Percentiles rank a stretch among this genome's conserved stretches.
Conservation (phyloP, 2,113 vertebrate species). For the Brienomyrus brachyistius region DNA sequence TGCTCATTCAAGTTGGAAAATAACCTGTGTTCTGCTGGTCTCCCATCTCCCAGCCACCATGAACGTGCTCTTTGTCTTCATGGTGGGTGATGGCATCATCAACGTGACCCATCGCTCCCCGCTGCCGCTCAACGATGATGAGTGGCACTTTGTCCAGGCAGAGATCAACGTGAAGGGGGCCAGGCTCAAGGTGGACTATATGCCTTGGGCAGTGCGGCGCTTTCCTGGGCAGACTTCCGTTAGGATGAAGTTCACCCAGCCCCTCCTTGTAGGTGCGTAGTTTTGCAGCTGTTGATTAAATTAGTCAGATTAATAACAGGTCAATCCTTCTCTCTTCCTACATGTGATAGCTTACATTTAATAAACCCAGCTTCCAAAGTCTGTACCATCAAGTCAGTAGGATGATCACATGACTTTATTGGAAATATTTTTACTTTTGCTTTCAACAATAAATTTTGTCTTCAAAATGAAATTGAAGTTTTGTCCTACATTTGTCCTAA, state of each 20-base stretch:
- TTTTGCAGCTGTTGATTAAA: not conserved
- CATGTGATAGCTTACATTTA: not conserved
- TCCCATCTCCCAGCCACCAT: conserved; percentile 62
- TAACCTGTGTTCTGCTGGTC: not conserved
- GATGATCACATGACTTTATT: not conserved
- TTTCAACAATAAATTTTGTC: not conserved
- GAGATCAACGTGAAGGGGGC: conserved; percentile 90
- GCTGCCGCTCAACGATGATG: conserved; percentile 77
- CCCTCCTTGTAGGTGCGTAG: conserved; percentile 78
- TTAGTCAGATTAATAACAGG: not conserved
- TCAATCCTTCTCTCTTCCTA: not conserved
- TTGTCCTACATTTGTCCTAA: not conserved
- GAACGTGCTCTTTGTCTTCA: conserved; percentile 76
- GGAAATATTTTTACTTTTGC: not conserved
- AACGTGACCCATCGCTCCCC: conserved; percentile 72
- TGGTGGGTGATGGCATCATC: conserved; percentile 86
- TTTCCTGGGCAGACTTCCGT: conserved; percentile 85
- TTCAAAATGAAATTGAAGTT: not conserved
- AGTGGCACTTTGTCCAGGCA: conserved; percentile 92
- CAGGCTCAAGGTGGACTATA: conserved; percentile 83
- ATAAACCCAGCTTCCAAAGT: not conserved
- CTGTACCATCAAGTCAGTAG: not conserved
- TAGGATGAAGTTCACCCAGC: conserved; percentile 76
- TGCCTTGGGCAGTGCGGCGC: conserved; percentile 74
- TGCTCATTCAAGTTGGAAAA: not conserved